Evolutionary conservation across 2,797 vertebrate species (phyloP).

Genomic region (Oceanodroma leucorhoa): DNA sequence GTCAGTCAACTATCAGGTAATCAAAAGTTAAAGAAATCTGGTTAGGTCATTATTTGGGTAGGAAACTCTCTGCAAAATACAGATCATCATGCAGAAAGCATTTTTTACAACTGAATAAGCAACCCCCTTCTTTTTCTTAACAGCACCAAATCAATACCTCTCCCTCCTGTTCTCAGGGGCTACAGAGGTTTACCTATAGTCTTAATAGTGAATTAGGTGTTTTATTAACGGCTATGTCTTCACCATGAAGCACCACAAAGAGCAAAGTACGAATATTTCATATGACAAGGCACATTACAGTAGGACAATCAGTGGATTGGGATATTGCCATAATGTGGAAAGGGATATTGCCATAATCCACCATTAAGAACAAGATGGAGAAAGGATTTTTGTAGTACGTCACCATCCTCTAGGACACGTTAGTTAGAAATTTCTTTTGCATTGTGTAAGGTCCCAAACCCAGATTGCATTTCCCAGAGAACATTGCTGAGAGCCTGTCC

Average conservation of each 20-base stretch:
- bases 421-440: background rate
- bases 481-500: background rate
- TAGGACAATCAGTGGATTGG: background rate
- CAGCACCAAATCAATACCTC: background rate
- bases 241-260: background rate
- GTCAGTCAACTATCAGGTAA: background rate
- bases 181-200: background rate
- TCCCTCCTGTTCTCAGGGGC: background rate
- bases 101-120: background rate
- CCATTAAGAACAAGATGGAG: background rate
- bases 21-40: background rate
- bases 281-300: background rate
- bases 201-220: background rate
- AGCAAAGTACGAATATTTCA: background rate
- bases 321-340: background rate
- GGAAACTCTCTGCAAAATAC: background rate
- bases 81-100: background rate
- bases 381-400: background rate
- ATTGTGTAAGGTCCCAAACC: background rate
- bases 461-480: background rate
- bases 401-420: fast-evolving
- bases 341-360: background rate
- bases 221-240: background rate
- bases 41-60: background rate
- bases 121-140: background rate